A percentile compares a stretch with the other conserved stretches of the same genome.
phyloP scores from a whole-genome alignment of 2,113 vertebrate genomes.

The Perognathus longimembris region DNA sequence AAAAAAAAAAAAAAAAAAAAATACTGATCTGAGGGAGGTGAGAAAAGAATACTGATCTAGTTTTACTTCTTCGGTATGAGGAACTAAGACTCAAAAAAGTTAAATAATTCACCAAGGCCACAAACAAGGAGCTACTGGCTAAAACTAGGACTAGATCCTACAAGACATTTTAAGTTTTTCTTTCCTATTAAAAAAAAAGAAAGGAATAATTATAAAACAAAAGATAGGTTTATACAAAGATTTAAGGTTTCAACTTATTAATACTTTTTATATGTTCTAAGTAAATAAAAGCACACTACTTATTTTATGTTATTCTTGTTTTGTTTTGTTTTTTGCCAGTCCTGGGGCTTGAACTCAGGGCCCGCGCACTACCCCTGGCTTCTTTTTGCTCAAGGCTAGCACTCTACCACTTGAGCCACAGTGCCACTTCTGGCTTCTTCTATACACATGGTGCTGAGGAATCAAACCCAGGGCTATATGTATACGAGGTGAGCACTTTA shows the following conservation, averaged over 20 bases:
- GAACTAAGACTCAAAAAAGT: constrained; percentile 11
- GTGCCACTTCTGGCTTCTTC: too few relatives aligned
- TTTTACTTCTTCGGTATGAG: background rate
- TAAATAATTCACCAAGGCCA: background rate
- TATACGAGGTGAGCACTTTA: too few relatives aligned
- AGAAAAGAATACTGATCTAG: too few relatives aligned
- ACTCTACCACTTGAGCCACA: too few relatives aligned
- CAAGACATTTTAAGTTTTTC: background rate
- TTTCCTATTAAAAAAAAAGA: background rate
- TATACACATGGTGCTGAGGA: too few relatives aligned
- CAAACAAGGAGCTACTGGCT: background rate
- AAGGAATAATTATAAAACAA: constrained; percentile 6
- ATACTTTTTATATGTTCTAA: background rate
- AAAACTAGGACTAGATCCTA: background rate
- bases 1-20: background rate
- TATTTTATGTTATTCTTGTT: too few relatives aligned
- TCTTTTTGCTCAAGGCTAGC: too few relatives aligned
- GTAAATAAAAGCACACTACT: background rate
- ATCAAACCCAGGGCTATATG: too few relatives aligned
- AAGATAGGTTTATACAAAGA: constrained; percentile 37
- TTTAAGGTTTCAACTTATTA: background rate
- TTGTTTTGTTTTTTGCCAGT: too few relatives aligned
- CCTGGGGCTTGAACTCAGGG: too few relatives aligned
- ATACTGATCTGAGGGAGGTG: too few relatives aligned
- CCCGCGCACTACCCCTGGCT: too few relatives aligned